These are phyloP conservation scores for Oxycera nigricornis DNA, from an alignment of 2,888 invertebrate genomes.

Conservation along the genomic window DNA sequence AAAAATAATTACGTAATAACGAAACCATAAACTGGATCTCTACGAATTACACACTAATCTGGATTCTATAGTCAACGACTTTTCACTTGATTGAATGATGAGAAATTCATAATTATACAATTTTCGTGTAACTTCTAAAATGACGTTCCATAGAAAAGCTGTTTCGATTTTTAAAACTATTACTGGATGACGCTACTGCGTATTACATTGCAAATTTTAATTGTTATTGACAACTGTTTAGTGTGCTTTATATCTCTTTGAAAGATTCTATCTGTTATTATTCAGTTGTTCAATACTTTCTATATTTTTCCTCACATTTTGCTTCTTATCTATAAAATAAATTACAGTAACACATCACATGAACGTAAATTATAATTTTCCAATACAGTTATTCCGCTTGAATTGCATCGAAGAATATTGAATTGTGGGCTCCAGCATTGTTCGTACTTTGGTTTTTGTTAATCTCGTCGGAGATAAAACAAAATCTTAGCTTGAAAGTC, in stretches of 20 bases:
- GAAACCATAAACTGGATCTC: conserved; percentile 33
- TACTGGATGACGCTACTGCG: neutral
- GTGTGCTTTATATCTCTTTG: conserved; percentile 28
- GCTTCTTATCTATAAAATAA: conserved; percentile 37
- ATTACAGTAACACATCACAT: conserved; percentile 46
- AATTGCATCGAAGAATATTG: neutral
- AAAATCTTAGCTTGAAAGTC: neutral
- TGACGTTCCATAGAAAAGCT: neutral
- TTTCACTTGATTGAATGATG: conserved; percentile 1
- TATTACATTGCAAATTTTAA: neutral
- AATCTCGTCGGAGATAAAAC: neutral
- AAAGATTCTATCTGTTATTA: conserved; percentile 19
- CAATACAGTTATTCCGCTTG: conserved; percentile 14
- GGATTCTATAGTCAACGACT: neutral
- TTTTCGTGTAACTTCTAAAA: neutral
- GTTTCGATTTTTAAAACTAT: neutral
- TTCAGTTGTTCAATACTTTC: neutral
- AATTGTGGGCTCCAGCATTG: no score
- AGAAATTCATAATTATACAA: neutral
- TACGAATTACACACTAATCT: conserved; percentile 20
- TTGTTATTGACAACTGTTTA: conserved; percentile 13
- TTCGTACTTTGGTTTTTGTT: neutral
- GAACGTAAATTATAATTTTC: conserved; percentile 42
- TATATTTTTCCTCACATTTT: conserved; percentile 23
- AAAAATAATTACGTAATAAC: conserved; percentile 29